Base-by-base conservation (phyloP, 1,140 invertebrate genomes). In the Pseudomyrmex flavicornis region DNA sequence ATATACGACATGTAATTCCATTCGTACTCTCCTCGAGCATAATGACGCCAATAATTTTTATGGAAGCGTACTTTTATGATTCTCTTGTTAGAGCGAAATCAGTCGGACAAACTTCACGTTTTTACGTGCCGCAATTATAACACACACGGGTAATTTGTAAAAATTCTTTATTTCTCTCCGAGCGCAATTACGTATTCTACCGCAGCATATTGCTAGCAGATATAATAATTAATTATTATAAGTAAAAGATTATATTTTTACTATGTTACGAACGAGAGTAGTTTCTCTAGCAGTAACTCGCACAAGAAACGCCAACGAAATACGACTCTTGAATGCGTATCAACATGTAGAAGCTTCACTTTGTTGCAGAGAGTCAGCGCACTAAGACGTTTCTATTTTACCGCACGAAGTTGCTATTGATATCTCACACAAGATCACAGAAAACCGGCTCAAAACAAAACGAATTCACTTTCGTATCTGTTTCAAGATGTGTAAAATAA, bases 391-490 rank as follows among this genome's bases (percentile, higher is more conserved):
- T 77, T 48, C 46, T 20, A 77, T 76, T 83, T 83, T 56, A 77
- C 44, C n/a, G 2, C 48, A 5, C 7, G 8, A 2, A 12, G 22
- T 0, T 17, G 5, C 8, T 9, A 44, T 52, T 52, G 13, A 52
- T 3, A 15, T 50, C n/a, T 13, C 15, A 58, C 48, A 74, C 68
- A 68, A 77, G 76, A 87, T 85, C 61, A 80, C 61, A 22, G 69
- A 62, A 46, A 50, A 20, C 46, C 50, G 44, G 10, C 20, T 35
- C 48, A 68, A 9, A 5, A 1, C 50, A 56, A 88, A 88, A 88
- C 73, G 61, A 85, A 85, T 82, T 85, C 52, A 66, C 62, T 87
- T 76, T 72, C 75, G 52, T 52, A 54, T n/a, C 35, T 35, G 8
- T 35, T 44, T 10, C 20, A n/a, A 48, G 8, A 58, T 10, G 20